These are phyloP conservation scores for Diadophis punctatus DNA, from an alignment of 2,113 vertebrate genomes.

Conservation along the genomic window DNA sequence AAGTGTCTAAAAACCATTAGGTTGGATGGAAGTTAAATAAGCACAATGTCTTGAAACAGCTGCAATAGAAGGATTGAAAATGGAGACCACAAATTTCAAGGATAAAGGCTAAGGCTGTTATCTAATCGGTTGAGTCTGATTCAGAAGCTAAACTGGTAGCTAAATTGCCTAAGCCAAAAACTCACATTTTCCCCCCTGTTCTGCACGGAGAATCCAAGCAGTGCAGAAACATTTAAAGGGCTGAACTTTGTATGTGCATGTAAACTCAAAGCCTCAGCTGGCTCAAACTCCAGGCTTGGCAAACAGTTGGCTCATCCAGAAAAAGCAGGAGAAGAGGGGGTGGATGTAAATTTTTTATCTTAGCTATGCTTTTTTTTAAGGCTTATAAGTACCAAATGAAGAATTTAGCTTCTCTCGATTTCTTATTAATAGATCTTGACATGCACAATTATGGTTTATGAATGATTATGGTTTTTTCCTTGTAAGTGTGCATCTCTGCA, in stretches of 20 bases:
- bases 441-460: neutral
- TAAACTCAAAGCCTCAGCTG: neutral
- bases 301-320: neutral
- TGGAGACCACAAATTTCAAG: neutral
- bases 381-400: neutral
- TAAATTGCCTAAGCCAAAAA: neutral
- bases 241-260: neutral
- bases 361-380: neutral
- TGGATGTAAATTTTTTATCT: neutral
- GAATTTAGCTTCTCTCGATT: neutral
- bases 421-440: neutral
- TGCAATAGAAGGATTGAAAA: neutral
- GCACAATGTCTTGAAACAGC: neutral
- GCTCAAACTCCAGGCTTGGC: neutral
- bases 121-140: neutral
- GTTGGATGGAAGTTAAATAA: neutral
- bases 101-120: neutral
- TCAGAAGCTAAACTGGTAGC: neutral
- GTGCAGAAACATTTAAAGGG: neutral
- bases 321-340: neutral
- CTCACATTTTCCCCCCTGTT: neutral
- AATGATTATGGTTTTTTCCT: neutral
- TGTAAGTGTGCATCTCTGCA: neutral
- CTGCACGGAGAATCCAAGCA: neutral
- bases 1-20: neutral